A percentile compares a stretch with the other conserved stretches of the same genome.
phyloP scores from a whole-genome alignment of 2,113 vertebrate genomes.

The Saguinus imperator region DNA sequence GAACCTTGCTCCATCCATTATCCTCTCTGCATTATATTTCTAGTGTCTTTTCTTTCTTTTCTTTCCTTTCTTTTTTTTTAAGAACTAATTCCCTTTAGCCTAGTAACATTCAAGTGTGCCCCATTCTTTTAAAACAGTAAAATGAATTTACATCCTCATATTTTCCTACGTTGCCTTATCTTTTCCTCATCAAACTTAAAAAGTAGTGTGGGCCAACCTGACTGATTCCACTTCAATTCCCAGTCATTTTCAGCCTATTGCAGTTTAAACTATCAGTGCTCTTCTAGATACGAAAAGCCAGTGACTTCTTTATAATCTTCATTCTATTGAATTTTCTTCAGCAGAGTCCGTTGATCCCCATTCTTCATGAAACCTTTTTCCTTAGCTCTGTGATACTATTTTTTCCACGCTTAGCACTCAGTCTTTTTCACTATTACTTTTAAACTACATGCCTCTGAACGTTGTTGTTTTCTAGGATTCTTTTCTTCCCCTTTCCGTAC shows the following conservation, averaged over 20 bases:
- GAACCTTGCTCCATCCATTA: background rate
- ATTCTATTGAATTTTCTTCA: background rate
- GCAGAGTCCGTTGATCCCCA: background rate
- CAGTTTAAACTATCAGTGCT: background rate
- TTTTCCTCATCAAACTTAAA: background rate
- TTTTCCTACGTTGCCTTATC: background rate
- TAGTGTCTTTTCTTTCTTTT: background rate
- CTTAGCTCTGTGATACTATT: background rate
- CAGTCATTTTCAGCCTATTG: background rate
- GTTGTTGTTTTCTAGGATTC: background rate
- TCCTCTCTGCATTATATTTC: background rate
- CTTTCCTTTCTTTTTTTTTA: background rate
- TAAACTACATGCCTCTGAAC: background rate
- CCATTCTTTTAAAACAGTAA: background rate
- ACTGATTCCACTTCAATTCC: background rate
- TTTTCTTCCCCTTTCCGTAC: background rate
- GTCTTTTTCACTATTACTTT: background rate
- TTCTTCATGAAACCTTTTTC: background rate
- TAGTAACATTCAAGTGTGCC: background rate
- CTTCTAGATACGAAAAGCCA: background rate
- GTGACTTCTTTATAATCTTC: background rate
- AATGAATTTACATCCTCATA: background rate
- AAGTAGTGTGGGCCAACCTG: background rate
- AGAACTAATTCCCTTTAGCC: background rate
- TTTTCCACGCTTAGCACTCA: background rate